Base-by-base conservation (phyloP, 1,140 invertebrate species). In the Bombyx mandarina region DNA sequence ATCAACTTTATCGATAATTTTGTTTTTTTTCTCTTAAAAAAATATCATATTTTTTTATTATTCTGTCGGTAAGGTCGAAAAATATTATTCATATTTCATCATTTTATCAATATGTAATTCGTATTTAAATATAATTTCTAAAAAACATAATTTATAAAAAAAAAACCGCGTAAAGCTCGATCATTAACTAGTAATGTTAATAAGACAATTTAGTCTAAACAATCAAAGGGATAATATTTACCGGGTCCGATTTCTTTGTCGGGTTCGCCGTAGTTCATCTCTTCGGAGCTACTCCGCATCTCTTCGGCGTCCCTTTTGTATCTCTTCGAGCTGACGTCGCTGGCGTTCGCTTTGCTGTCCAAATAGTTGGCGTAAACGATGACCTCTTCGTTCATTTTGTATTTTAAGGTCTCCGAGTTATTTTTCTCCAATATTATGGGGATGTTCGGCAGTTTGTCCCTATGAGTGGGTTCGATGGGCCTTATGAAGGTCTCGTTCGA, bases 401-500 rank as follows among this genome's bases (percentile, higher is more conserved):
- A 60, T 50, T 77, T 82, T 2, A 71, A 54, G 0, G 62, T 52
- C 52, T 80, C 71, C 0, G 75, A 67, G 46, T 57, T 77, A 47
- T 80, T 84, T 51, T 71, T 80, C 42, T 78, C 77, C 8, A 67
- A 68, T 45, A 74, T 65, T 9, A 75, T 75, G 0, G 77, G 79
- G 0, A 78, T 80, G 18, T 67, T 65, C 8, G 77, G 76, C 8
- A 78, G 51, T 53, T 80, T 77, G 48, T 84, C 75, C 48, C 73
- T 74, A 9, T 64, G 45, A 4, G 50, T 43, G 0, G 71, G 62
- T 43, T 86, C 82, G 42, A 73, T 45, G 0, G 71, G 67, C 52
- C 75, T 63, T 2, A 62, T 65, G 60, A 69, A 83, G 0, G 83
- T 86, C 8, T 84, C 81, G 52, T 86, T 86, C 0, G 74, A 43